These are phyloP conservation scores for Spicauda simplicius DNA, from an alignment of 2,888 invertebrate genomes.

Conservation along the genomic window DNA sequence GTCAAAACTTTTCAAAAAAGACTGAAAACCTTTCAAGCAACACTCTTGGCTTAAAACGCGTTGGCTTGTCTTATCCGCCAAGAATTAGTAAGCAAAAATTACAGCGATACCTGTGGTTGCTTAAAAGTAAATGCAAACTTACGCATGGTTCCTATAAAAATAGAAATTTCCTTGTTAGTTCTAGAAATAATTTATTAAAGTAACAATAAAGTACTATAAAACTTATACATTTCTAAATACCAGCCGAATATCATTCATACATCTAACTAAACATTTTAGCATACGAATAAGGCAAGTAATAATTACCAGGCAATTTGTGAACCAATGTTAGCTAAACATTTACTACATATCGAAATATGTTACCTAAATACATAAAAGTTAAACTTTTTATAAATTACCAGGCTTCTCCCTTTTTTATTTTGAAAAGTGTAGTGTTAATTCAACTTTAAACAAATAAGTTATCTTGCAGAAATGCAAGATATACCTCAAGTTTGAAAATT, in stretches of 20 bases:
- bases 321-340: background rate
- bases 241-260: background rate
- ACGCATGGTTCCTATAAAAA: slow-evolving; percentile 85
- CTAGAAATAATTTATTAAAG: slow-evolving; percentile 21
- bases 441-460: too few species aligned
- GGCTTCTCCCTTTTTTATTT: too few species aligned
- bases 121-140: slow-evolving; percentile 73
- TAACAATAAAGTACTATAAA: background rate
- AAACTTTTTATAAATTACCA: background rate
- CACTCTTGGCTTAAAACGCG: slow-evolving; percentile 52
- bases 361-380: background rate
- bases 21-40: slow-evolving; percentile 60
- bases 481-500: too few species aligned
- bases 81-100: slow-evolving; percentile 66
- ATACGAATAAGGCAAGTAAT: background rate
- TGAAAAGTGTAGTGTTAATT: too few species aligned
- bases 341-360: background rate
- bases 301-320: background rate
- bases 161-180: slow-evolving; percentile 67
- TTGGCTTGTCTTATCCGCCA: slow-evolving; percentile 53
- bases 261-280: background rate
- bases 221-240: slow-evolving; percentile 4
- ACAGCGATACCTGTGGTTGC: slow-evolving; percentile 71
- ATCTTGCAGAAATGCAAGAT: too few species aligned
- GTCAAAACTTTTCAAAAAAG: slow-evolving; percentile 45